Percentiles rank a stretch among this genome's conserved stretches.
Evolutionary conservation across 1,140 invertebrate species (phyloP).

Genomic region (Drosophila orosa): DNA sequence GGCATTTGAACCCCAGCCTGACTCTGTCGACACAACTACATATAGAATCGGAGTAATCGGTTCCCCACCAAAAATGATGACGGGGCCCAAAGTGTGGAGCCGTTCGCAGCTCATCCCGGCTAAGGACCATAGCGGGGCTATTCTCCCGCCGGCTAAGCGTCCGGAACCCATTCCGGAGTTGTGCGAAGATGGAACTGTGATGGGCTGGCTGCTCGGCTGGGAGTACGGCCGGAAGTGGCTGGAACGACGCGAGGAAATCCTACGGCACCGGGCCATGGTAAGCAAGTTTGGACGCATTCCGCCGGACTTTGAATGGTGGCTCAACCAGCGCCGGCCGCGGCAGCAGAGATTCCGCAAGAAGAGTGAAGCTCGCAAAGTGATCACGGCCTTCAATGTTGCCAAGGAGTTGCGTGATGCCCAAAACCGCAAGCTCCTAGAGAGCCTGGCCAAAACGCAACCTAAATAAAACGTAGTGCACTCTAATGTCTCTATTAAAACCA

Average conservation of each 20-base stretch:
- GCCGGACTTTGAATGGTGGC: slow-evolving; percentile 39
- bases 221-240: slow-evolving; percentile 47
- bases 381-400: slow-evolving; percentile 28
- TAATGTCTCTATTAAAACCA: not conserved
- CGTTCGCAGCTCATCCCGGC: slow-evolving; percentile 3
- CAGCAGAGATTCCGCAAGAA: slow-evolving; percentile 29
- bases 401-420: slow-evolving; percentile 23
- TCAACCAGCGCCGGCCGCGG: slow-evolving; percentile 41
- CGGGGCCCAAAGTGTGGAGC: slow-evolving; percentile 9
- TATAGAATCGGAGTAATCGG: not conserved
- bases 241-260: slow-evolving; percentile 26
- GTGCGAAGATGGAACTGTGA: slow-evolving; percentile 12
- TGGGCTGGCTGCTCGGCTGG: slow-evolving; percentile 38
- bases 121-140: slow-evolving; percentile 18
- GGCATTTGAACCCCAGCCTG: not conserved
- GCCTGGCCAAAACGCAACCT: not conserved
- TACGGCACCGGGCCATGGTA: slow-evolving; percentile 1
- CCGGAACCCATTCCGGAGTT: slow-evolving; percentile 23
- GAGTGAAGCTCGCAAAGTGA: slow-evolving; percentile 4
- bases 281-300: slow-evolving; percentile 14
- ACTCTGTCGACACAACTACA: slow-evolving; percentile 2
- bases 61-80: not conserved
- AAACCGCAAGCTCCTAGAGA: not conserved
- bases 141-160: slow-evolving; percentile 6
- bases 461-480: not conserved